Conservation (phyloP, 2,888 invertebrate genomes). For the Diarsia rubi region DNA sequence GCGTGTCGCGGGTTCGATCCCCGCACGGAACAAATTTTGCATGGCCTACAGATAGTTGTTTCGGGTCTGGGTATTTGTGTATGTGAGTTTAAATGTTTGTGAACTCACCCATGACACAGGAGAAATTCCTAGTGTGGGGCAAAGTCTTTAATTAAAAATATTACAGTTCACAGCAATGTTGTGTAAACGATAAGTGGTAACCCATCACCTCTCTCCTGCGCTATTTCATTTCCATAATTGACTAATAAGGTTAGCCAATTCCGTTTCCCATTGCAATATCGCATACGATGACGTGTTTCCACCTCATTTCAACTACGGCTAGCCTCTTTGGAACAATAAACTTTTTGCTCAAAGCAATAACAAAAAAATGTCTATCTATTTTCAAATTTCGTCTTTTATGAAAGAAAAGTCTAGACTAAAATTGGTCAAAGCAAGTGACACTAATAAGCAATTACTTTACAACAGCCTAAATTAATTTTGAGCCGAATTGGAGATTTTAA, state of each 20-base stretch:
- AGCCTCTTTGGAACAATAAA: neutral
- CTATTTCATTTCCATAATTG: conserved; percentile 41
- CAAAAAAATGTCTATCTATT: neutral
- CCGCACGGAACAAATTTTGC: no score
- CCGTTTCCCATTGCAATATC: conserved; percentile 28
- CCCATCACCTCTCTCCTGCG: conserved; percentile 16
- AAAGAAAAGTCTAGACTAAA: conserved; percentile 36
- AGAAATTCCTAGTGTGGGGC: no score
- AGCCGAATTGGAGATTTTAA: conserved; percentile 63
- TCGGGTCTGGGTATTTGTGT: no score
- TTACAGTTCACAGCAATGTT: conserved; percentile 3
- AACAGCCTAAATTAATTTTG: conserved; percentile 63
- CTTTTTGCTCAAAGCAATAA: neutral
- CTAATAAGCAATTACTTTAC: conserved; percentile 60
- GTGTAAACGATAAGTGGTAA: conserved; percentile 26
- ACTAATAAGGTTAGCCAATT: conserved; percentile 31
- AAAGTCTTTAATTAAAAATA: no score
- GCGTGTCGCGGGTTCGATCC: no score
- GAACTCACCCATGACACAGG: no score
- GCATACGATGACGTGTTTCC: conserved; percentile 28
- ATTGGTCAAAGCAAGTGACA: conserved; percentile 45
- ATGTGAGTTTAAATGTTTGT: no score
- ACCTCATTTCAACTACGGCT: neutral
- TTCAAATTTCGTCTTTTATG: neutral
- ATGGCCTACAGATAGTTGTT: no score